phyloP scores from a whole-genome alignment of 2,113 vertebrate species.

The Astur gentilis region DNA sequence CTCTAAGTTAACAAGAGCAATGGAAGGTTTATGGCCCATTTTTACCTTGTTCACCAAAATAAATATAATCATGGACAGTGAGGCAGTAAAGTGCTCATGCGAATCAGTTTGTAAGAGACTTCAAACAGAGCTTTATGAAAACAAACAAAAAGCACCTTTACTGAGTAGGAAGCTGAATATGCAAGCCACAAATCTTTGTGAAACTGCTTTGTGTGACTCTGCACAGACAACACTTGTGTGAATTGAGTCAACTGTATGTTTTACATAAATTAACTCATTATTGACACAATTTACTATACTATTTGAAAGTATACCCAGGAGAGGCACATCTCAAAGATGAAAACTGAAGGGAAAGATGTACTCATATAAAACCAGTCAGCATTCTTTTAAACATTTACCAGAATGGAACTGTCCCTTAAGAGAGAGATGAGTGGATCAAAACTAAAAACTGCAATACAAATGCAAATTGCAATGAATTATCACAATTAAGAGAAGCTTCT shows the following conservation, averaged over 20 bases:
- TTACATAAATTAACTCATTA: neutral
- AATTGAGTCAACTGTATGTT: neutral
- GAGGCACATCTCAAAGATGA: neutral
- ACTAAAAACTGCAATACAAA: neutral
- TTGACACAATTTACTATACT: neutral
- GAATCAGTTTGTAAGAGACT: neutral
- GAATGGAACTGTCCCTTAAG: neutral
- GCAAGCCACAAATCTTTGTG: neutral
- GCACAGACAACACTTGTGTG: neutral
- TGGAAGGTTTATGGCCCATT: slow-evolving; percentile 7
- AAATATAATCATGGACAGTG: neutral
- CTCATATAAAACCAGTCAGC: neutral
- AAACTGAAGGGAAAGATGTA: neutral
- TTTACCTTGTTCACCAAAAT: slow-evolving; percentile 19
- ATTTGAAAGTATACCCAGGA: neutral
- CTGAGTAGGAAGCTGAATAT: neutral
- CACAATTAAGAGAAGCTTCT: neutral
- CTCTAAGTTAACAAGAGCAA: neutral
- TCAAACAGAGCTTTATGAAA: neutral
- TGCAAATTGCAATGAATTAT: neutral
- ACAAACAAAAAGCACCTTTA: neutral
- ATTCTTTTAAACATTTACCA: neutral
- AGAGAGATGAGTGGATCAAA: neutral
- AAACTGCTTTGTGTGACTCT: neutral
- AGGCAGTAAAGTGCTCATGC: neutral